Evolutionary conservation across 2,113 vertebrate genomes (phyloP).

Genomic region (Gopherus evgoodei): DNA sequence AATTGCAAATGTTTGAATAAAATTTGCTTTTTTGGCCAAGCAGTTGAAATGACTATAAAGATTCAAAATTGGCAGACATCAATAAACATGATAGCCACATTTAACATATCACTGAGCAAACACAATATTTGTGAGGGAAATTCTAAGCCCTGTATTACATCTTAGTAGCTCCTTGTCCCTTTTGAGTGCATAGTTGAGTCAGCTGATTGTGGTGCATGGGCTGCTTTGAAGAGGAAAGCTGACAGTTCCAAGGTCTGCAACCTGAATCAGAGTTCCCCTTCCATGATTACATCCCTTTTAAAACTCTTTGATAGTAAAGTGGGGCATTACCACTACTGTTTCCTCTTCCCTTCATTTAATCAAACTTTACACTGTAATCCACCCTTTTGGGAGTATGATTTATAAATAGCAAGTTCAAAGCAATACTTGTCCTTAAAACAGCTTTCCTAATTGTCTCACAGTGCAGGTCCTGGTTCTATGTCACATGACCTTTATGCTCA

Average conservation of each 20-base stretch:
- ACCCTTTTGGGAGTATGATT: background rate
- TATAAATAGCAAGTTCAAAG: background rate
- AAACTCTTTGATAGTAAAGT: background rate
- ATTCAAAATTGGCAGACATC: background rate
- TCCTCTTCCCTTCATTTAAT: background rate
- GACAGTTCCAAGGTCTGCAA: background rate
- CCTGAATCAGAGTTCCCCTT: conserved; percentile 16
- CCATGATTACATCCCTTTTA: background rate
- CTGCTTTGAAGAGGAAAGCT: conserved; percentile 48
- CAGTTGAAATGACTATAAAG: background rate
- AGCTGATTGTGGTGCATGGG: conserved; percentile 36
- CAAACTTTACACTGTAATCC: background rate
- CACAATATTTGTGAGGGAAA: background rate
- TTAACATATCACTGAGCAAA: background rate
- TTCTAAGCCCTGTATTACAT: background rate
- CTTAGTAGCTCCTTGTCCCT: background rate
- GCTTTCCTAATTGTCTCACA: background rate
- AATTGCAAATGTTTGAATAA: conserved; percentile 2
- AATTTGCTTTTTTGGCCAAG: background rate
- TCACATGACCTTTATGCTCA: no score
- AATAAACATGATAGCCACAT: background rate
- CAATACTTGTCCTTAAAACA: background rate
- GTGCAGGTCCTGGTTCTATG: background rate
- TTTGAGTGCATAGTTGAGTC: conserved; percentile 40
- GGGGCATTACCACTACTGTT: background rate